phyloP scores from a whole-genome alignment of 1,140 invertebrate species.

The Pseudomyrmex sp. region DNA sequence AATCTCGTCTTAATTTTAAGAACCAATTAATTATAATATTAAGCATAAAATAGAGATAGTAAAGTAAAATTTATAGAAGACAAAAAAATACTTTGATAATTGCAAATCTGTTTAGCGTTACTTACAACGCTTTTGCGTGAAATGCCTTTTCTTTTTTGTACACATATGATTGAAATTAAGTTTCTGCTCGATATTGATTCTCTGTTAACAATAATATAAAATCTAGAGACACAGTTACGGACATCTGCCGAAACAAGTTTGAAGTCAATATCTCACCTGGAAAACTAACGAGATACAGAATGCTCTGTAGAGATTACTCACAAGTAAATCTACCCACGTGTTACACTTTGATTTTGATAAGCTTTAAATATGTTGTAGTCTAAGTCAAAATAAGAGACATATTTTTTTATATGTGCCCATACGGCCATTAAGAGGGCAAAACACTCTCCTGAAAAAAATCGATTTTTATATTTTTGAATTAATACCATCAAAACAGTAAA shows the following conservation, averaged over 20 bases:
- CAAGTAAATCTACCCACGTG: too few species aligned
- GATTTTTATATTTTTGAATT: too few species aligned
- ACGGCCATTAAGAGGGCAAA: too few species aligned
- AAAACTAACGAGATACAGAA: slow-evolving; percentile 40
- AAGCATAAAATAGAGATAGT: neutral
- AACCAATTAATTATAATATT: too few species aligned
- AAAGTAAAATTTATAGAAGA: neutral
- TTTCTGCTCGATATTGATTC: slow-evolving; percentile 33
- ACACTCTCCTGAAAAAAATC: too few species aligned
- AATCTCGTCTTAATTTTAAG: too few species aligned
- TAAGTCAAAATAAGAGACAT: too few species aligned
- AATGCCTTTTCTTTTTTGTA: neutral
- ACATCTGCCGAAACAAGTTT: slow-evolving; percentile 55
- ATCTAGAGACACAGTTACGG: slow-evolving; percentile 24
- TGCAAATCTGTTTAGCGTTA: neutral
- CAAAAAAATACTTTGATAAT: neutral
- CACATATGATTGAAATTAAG: neutral
- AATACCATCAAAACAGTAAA: too few species aligned
- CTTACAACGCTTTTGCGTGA: neutral
- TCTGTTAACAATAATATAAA: slow-evolving; percentile 50
- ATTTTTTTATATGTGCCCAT: too few species aligned
- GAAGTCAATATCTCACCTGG: slow-evolving; percentile 37
- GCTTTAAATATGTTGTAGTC: too few species aligned
- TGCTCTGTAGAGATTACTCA: slow-evolving; percentile 30
- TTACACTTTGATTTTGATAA: too few species aligned